phyloP scores from a whole-genome alignment of 2,888 invertebrate species.

The Athripsodes cinereus region DNA sequence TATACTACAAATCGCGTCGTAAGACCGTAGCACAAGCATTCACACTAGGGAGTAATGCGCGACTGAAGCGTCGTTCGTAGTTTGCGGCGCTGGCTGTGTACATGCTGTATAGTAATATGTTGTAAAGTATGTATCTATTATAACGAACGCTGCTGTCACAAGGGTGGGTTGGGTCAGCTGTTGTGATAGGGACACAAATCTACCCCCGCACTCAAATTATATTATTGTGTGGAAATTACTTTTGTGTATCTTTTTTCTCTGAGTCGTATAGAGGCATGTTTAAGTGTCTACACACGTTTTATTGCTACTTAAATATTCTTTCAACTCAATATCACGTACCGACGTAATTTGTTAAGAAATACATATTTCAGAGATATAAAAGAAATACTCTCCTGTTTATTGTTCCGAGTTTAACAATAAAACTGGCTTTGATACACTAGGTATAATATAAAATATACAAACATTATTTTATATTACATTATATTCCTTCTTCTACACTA shows the following conservation, averaged over 20 bases:
- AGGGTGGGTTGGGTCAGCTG: constrained; percentile 6
- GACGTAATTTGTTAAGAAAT: too few species aligned
- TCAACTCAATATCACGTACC: background rate
- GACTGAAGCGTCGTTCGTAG: constrained; percentile 20
- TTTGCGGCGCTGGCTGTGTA: background rate
- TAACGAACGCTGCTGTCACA: background rate
- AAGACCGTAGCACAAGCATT: constrained; percentile 11
- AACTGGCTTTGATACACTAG: too few species aligned
- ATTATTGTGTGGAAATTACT: constrained; percentile 20
- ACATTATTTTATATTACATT: too few species aligned
- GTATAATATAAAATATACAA: too few species aligned
- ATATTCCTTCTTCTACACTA: too few species aligned
- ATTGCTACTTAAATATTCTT: background rate
- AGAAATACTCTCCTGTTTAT: too few species aligned
- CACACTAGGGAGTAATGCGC: constrained; percentile 17
- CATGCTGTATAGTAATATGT: too few species aligned
- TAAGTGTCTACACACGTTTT: background rate
- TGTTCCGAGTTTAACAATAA: too few species aligned
- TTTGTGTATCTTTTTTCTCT: constrained; percentile 15
- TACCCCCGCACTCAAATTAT: constrained; percentile 14
- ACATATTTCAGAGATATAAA: too few species aligned
- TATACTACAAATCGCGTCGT: background rate
- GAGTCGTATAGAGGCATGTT: background rate
- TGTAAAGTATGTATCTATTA: background rate
- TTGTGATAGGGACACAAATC: constrained; percentile 10